phyloP scores from a whole-genome alignment of 2,888 invertebrate genomes.

The Morpho helenor region DNA sequence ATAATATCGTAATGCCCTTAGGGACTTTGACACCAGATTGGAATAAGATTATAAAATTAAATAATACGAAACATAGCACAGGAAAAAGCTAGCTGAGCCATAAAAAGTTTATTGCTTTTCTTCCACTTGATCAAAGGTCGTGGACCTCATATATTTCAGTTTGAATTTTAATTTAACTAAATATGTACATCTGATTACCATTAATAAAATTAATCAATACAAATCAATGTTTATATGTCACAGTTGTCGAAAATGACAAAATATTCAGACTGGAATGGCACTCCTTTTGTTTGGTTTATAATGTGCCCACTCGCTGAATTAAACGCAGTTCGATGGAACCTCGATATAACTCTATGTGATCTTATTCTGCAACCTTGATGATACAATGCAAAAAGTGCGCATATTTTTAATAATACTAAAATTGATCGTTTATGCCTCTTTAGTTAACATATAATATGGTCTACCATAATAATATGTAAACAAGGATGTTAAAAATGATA shows the following conservation, averaged over 20 bases:
- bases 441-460: too few relatives aligned
- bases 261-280: constrained; percentile 23
- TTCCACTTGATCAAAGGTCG: constrained; percentile 61
- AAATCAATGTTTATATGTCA: constrained; percentile 30
- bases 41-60: constrained; percentile 35
- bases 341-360: constrained; percentile 8
- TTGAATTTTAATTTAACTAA: constrained; percentile 21
- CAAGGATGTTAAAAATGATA: too few relatives aligned
- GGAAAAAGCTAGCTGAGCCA: constrained; percentile 51
- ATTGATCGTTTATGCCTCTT: neutral
- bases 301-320: constrained; percentile 21
- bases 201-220: constrained; percentile 57
- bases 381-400: neutral
- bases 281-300: constrained; percentile 17
- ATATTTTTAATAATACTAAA: neutral
- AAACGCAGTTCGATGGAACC: constrained; percentile 10
- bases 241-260: constrained; percentile 28
- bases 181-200: constrained; percentile 43
- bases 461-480: too few relatives aligned
- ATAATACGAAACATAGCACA: constrained; percentile 43
- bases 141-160: constrained; percentile 45
- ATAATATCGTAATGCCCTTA: constrained; percentile 13
- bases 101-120: constrained; percentile 69
- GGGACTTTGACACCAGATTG: constrained; percentile 24
- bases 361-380: constrained; percentile 5